These are phyloP conservation scores for Drosophila picticornis DNA, from an alignment of 2,888 invertebrate genomes.

Conservation along the genomic window DNA sequence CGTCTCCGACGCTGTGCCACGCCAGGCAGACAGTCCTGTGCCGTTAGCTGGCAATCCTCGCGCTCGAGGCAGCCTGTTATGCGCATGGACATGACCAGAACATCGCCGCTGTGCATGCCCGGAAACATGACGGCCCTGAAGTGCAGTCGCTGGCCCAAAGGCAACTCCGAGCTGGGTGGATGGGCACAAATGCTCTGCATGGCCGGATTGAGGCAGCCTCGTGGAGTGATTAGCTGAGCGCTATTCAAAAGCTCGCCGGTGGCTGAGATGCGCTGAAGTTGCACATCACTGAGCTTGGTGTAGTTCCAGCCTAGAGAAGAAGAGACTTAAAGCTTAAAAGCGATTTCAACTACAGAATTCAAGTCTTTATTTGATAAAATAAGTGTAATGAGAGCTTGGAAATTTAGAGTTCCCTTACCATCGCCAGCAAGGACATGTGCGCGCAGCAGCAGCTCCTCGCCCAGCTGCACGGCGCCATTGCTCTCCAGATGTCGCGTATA, in stretches of 20 bases:
- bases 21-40: conserved; percentile 72
- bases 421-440: conserved; percentile 87
- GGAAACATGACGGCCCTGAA: conserved; percentile 88
- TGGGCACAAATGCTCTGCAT: conserved; percentile 86
- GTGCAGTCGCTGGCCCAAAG: conserved; percentile 85
- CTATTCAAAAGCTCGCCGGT: conserved; percentile 82
- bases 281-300: conserved; percentile 87
- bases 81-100: conserved; percentile 86
- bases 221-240: conserved; percentile 84
- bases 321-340: no score
- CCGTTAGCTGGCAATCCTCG: conserved; percentile 85
- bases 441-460: conserved; percentile 87
- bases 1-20: conserved; percentile 69
- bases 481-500: conserved; percentile 86
- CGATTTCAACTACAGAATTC: no score
- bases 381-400: no score
- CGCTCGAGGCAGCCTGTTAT: conserved; percentile 87
- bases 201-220: conserved; percentile 86
- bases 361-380: no score
- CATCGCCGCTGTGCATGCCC: conserved; percentile 87
- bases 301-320: conserved; percentile 85
- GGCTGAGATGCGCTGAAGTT: conserved; percentile 83
- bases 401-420: conserved; percentile 83
- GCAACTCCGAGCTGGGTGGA: conserved; percentile 84
- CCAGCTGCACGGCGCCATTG: conserved; percentile 87